Conservation (phyloP, 2,797 vertebrate genomes). For the Crocodylus rhombifer region DNA sequence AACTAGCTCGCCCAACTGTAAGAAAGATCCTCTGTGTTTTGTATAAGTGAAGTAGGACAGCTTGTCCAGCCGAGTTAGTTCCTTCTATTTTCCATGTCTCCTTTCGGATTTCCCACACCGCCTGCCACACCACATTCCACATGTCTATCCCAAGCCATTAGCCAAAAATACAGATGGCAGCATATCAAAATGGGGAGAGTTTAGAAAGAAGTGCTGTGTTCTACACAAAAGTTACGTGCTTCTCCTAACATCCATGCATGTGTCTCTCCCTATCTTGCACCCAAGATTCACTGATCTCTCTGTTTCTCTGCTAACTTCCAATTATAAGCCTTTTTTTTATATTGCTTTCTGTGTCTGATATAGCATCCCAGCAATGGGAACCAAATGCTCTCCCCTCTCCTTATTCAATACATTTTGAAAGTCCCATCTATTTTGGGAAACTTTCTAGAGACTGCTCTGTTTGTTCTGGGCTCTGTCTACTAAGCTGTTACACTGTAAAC, state of each 20-base stretch:
- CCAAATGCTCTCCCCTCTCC: not conserved
- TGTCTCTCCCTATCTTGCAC: not conserved
- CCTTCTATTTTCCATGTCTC: constrained; percentile 49
- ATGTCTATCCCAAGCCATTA: not conserved
- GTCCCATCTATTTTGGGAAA: constrained; percentile 20
- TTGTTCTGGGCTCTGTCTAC: not conserved
- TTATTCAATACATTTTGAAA: not conserved
- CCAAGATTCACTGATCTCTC: not conserved
- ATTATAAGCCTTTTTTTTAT: not conserved
- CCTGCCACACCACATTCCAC: constrained; percentile 35
- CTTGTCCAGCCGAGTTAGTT: not conserved
- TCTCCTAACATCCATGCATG: not conserved
- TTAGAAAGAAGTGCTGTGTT: constrained; percentile 7
- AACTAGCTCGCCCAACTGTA: not conserved
- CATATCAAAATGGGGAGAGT: not conserved
- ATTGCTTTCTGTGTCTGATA: not conserved
- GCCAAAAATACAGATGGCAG: constrained; percentile 20
- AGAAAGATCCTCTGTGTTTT: constrained; percentile 6
- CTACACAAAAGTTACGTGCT: constrained; percentile 21
- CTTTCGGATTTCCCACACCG: constrained; percentile 24
- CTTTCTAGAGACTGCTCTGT: not conserved
- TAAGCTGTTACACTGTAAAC: constrained; percentile 30
- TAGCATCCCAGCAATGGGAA: not conserved
- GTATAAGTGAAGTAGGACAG: not conserved
- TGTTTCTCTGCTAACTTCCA: not conserved